These are phyloP conservation scores for Schlechtendalia chinensis DNA, from an alignment of 1,140 invertebrate species.

Conservation along the genomic window DNA sequence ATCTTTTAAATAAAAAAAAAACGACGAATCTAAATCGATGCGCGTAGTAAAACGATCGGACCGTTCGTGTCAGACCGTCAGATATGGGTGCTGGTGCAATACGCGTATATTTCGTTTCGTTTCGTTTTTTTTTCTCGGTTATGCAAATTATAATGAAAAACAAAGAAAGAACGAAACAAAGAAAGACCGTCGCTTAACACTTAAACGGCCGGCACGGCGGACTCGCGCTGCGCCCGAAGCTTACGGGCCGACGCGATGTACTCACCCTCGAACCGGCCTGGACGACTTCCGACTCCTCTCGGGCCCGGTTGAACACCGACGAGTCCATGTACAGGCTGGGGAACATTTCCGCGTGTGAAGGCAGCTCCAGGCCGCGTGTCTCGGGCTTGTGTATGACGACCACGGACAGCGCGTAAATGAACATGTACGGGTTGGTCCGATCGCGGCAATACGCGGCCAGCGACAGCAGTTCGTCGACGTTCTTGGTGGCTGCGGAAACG, in stretches of 20 bases:
- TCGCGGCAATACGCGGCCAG: conserved; percentile 70
- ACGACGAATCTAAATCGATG: no score
- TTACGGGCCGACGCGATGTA: not conserved
- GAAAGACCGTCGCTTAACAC: no score
- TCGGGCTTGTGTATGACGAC: conserved; percentile 73
- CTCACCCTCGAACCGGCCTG: conserved; percentile 64
- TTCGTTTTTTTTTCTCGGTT: no score
- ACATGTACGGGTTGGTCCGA: conserved; percentile 73
- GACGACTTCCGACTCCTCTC: conserved; percentile 68
- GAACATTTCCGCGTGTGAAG: conserved; percentile 69
- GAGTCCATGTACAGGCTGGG: conserved; percentile 77
- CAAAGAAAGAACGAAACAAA: no score
- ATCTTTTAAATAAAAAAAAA: no score
- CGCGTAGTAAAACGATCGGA: no score
- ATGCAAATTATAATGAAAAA: no score
- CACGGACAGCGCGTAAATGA: conserved; percentile 74
- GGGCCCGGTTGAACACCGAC: conserved; percentile 65
- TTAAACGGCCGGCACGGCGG: no score
- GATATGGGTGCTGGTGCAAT: no score
- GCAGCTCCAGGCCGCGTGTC: conserved; percentile 69
- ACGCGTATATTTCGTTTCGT: no score
- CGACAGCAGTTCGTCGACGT: conserved; percentile 69
- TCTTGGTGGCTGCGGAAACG: conserved; percentile 64
- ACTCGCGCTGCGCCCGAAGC: no score
- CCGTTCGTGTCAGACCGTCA: no score